These are phyloP conservation scores for Trinectes maculatus DNA, from an alignment of 2,113 vertebrate species.

Conservation along the genomic window DNA sequence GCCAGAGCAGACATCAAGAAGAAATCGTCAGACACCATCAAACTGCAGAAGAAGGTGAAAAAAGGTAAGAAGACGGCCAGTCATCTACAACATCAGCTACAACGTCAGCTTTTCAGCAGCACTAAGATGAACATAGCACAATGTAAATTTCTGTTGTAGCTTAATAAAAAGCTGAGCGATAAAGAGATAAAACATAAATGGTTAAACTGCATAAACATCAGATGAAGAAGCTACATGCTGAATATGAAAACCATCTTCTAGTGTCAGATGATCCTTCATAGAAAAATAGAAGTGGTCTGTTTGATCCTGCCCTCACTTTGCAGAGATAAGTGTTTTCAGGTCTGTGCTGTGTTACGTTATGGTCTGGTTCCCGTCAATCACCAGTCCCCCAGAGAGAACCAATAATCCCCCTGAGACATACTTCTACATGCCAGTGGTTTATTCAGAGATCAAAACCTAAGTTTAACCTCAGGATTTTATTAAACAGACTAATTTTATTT, in stretches of 20 bases:
- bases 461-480: no score
- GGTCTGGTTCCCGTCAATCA: slow-evolving; percentile 22
- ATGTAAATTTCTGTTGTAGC: no score
- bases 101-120: background rate
- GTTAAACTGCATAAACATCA: background rate
- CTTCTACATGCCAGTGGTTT: background rate
- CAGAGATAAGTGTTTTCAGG: slow-evolving; percentile 25
- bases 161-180: no score
- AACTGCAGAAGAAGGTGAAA: slow-evolving; percentile 88
- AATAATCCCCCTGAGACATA: slow-evolving; percentile 5
- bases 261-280: slow-evolving; percentile 8
- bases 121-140: no score
- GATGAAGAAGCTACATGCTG: slow-evolving; percentile 4
- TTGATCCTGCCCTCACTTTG: slow-evolving; percentile 7
- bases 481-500: no score
- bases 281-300: background rate
- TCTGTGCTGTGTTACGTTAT: background rate
- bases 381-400: background rate
- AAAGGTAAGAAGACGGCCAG: slow-evolving; percentile 80
- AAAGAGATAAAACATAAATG: no score
- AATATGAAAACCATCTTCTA: background rate
- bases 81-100: background rate
- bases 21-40: slow-evolving; percentile 87
- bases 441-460: no score
- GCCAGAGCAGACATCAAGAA: slow-evolving; percentile 86